Conservation (phyloP, 2,113 vertebrate genomes). For the Coturnix japonica region DNA sequence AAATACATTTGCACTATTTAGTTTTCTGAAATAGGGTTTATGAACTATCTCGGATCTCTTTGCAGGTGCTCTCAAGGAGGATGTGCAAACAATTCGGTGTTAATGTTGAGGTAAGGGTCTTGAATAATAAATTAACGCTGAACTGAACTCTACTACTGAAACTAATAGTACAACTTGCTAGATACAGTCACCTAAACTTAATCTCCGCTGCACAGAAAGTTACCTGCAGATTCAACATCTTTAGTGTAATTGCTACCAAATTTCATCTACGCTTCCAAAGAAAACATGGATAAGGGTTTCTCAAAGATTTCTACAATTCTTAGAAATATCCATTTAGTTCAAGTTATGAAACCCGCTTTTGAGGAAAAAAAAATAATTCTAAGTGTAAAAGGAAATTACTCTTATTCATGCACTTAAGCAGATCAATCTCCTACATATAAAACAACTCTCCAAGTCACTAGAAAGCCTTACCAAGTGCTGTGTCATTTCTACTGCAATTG, state of each 20-base stretch:
- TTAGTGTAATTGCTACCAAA: background rate
- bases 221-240: background rate
- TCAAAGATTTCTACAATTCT: background rate
- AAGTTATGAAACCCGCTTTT: background rate
- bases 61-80: background rate
- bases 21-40: background rate
- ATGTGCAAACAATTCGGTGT: background rate
- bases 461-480: constrained; percentile 91
- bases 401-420: background rate
- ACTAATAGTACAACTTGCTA: background rate
- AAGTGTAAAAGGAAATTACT: background rate
- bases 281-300: background rate
- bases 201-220: background rate
- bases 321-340: background rate
- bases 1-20: background rate
- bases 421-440: background rate
- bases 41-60: background rate
- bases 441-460: background rate
- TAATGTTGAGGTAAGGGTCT: background rate
- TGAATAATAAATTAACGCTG: background rate
- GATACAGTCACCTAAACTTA: background rate
- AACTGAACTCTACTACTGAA: background rate
- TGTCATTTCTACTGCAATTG: constrained; percentile 99
- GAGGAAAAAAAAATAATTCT: background rate
- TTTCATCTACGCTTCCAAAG: background rate